Conservation (phyloP, 2,888 invertebrate genomes). For the Monochamus alternatus region DNA sequence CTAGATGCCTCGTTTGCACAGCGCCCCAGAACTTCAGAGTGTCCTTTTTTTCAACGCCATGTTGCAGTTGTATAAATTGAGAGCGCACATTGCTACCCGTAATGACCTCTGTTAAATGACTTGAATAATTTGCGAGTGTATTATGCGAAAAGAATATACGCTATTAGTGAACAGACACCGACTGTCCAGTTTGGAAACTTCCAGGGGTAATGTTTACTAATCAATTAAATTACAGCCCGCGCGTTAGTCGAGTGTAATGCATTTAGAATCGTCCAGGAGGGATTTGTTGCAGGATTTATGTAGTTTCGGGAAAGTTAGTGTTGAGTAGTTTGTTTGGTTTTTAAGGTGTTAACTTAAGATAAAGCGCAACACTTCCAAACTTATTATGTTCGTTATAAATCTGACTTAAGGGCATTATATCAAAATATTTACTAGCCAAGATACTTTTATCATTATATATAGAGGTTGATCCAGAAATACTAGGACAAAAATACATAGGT, state of each 20-base stretch:
- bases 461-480: too few relatives aligned
- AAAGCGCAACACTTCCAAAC: too few relatives aligned
- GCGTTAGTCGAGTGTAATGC: not conserved
- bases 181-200: slow-evolving; percentile 10
- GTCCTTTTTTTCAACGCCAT: not conserved
- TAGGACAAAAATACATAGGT: too few relatives aligned
- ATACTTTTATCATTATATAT: too few relatives aligned
- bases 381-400: too few relatives aligned
- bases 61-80: slow-evolving; percentile 10
- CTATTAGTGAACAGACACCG: not conserved
- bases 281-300: not conserved
- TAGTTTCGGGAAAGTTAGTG: too few relatives aligned
- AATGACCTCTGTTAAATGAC: slow-evolving; percentile 12
- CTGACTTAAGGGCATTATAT: too few relatives aligned
- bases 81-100: not conserved
- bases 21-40: not conserved
- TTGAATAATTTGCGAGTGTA: slow-evolving; percentile 8
- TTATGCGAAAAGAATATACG: slow-evolving; percentile 6
- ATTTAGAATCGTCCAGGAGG: not conserved
- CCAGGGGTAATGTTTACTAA: not conserved
- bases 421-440: too few relatives aligned
- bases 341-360: too few relatives aligned
- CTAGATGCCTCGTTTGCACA: not conserved
- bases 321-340: too few relatives aligned
- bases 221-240: not conserved